Evolutionary conservation across 2,113 vertebrate species (phyloP).

Genomic region (Forbesichthys papilliferus): DNA sequence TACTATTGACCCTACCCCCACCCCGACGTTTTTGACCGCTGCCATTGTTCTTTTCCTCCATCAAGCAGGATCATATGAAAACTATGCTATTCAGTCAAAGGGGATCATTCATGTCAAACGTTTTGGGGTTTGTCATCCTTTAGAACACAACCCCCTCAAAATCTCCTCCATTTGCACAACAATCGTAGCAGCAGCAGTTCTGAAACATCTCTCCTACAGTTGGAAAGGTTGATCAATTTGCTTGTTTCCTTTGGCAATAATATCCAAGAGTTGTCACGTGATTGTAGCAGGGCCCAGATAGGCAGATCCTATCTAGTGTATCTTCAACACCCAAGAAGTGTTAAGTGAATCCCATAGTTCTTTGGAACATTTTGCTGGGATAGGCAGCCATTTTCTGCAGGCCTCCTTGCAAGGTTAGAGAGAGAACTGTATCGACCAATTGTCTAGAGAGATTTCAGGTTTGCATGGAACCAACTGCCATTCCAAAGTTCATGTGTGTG

Average conservation of each 20-base stretch:
- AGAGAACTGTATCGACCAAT: slow-evolving; percentile 29
- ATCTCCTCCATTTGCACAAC: slow-evolving; percentile 65
- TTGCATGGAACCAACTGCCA: slow-evolving; percentile 69
- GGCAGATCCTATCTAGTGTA: slow-evolving; percentile 48
- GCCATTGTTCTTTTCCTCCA: slow-evolving; percentile 46
- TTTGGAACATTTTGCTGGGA: slow-evolving; percentile 36
- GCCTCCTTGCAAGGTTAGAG: slow-evolving; percentile 26
- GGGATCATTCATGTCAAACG: slow-evolving; percentile 43
- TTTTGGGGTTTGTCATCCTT: slow-evolving; percentile 31
- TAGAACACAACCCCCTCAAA: slow-evolving; percentile 10
- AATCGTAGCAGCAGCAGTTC: slow-evolving; percentile 62
- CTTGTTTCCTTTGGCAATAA: slow-evolving; percentile 70
- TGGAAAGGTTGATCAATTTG: slow-evolving; percentile 60
- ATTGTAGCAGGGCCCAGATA: slow-evolving; percentile 67
- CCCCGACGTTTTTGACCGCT: slow-evolving; percentile 46
- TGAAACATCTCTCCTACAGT: slow-evolving; percentile 52
- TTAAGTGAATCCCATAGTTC: background rate
- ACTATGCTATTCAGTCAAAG: slow-evolving; percentile 20
- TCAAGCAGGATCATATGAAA: slow-evolving; percentile 41
- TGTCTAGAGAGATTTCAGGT: slow-evolving; percentile 66
- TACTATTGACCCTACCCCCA: slow-evolving; percentile 61
- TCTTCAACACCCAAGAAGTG: slow-evolving; percentile 38
- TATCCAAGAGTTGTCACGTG: slow-evolving; percentile 58
- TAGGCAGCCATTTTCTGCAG: slow-evolving; percentile 42
- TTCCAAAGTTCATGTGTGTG: slow-evolving; percentile 62